These are phyloP conservation scores for Sorex araneus DNA, from an alignment of 2,113 vertebrate species.

Conservation along the genomic window DNA sequence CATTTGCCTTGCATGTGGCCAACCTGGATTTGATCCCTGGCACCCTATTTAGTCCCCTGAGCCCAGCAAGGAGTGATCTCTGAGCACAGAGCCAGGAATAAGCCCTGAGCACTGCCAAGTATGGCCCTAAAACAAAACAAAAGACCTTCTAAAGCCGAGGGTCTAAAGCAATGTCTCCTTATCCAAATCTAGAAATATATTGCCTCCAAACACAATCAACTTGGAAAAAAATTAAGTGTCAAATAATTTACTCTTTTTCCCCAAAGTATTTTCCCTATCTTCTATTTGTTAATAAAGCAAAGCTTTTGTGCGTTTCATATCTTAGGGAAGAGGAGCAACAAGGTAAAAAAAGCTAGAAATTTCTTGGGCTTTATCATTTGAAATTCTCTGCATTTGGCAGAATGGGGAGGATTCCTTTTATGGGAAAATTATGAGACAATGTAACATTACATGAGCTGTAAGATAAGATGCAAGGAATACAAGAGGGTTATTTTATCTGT, in stretches of 20 bases:
- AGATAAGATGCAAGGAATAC: neutral
- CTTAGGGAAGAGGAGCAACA: neutral
- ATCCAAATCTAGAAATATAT: neutral
- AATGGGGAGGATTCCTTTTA: neutral
- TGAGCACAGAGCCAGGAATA: too few relatives aligned
- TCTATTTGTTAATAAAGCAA: neutral
- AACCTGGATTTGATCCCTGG: too few relatives aligned
- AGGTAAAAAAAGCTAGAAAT: neutral
- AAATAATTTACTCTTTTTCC: neutral
- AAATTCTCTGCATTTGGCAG: neutral
- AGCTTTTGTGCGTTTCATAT: neutral
- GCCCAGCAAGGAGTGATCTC: too few relatives aligned
- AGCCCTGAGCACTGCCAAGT: too few relatives aligned
- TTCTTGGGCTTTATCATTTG: neutral
- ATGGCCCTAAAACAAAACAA: too few relatives aligned
- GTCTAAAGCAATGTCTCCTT: neutral
- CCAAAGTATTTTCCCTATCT: neutral
- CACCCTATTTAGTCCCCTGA: too few relatives aligned
- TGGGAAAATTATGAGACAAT: constrained; percentile 14
- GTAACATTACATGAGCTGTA: neutral
- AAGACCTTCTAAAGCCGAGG: neutral
- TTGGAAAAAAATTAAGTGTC: neutral
- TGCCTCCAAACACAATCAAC: neutral
- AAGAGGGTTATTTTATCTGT: too few relatives aligned
- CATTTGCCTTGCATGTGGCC: too few relatives aligned